phyloP scores from a whole-genome alignment of 2,113 vertebrate species.

The Thryonomys swinderianus region DNA sequence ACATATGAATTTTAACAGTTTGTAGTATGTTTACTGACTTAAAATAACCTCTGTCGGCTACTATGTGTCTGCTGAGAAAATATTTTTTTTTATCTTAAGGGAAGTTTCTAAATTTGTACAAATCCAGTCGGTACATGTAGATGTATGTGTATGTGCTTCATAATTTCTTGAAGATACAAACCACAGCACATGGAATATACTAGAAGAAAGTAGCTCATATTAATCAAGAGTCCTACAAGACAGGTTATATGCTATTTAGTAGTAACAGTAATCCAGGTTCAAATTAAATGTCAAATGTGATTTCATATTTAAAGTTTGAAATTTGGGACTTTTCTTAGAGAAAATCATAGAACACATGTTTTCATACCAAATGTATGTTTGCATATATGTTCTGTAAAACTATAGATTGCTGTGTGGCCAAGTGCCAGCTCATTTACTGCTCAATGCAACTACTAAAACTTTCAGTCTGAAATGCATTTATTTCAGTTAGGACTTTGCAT shows the following conservation, averaged over 20 bases:
- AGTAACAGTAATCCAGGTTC: slow-evolving; percentile 80
- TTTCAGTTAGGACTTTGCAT: slow-evolving; percentile 77
- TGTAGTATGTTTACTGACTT: slow-evolving; percentile 35
- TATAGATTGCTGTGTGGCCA: slow-evolving; percentile 84
- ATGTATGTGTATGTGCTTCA: background rate
- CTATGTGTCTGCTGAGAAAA: background rate
- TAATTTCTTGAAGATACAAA: background rate
- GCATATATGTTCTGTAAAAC: slow-evolving; percentile 84
- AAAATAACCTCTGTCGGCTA: slow-evolving; percentile 26
- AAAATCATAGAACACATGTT: slow-evolving; percentile 78
- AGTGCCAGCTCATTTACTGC: slow-evolving; percentile 83
- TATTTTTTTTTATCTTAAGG: slow-evolving; percentile 1
- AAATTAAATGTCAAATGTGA: slow-evolving; percentile 86
- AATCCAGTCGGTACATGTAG: background rate
- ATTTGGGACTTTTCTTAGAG: slow-evolving; percentile 83
- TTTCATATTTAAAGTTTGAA: slow-evolving; percentile 83
- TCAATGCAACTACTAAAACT: slow-evolving; percentile 84
- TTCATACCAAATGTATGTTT: slow-evolving; percentile 85
- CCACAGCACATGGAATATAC: background rate
- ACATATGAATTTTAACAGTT: slow-evolving; percentile 81
- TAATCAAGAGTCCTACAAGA: slow-evolving; percentile 64
- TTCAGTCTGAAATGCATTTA: slow-evolving; percentile 82
- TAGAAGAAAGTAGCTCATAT: slow-evolving; percentile 55
- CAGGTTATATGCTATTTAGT: slow-evolving; percentile 77
- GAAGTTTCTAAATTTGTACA: background rate